These are phyloP conservation scores for Alosa sapidissima DNA, from an alignment of 2,797 vertebrate species.

Conservation along the genomic window DNA sequence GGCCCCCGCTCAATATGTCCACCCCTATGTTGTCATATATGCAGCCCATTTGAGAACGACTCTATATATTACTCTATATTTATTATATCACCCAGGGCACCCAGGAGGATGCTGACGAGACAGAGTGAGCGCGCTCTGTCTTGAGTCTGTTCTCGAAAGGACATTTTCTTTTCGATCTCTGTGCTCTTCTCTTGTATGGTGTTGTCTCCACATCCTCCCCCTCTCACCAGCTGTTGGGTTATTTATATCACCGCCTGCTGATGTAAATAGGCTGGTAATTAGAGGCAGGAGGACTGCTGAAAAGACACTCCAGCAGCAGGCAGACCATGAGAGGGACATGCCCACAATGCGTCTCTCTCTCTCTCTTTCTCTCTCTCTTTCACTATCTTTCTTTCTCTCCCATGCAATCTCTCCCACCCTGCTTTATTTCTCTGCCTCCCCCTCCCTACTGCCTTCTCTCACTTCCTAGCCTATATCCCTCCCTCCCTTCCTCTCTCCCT, in stretches of 20 bases:
- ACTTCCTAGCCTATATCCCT: conserved; percentile 11
- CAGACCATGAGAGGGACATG: conserved; percentile 28
- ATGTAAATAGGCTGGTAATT: conserved; percentile 74
- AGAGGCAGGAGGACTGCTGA: conserved; percentile 67
- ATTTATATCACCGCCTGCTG: conserved; percentile 71
- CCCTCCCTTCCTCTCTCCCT: conserved; percentile 27
- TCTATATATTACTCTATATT: too few relatives aligned
- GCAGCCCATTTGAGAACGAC: not conserved
- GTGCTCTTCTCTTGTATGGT: conserved; percentile 59
- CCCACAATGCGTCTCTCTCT: conserved; percentile 37
- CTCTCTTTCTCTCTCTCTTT: not conserved
- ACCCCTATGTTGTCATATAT: not conserved
- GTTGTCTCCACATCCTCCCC: conserved; percentile 61
- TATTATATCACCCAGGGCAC: not conserved
- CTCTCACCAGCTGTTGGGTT: conserved; percentile 71
- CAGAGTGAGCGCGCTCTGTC: not conserved
- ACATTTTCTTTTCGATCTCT: not conserved
- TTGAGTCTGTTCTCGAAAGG: not conserved
- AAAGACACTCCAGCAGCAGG: conserved; percentile 55
- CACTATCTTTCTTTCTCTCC: conserved; percentile 15
- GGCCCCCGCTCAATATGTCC: not conserved
- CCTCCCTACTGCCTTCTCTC: not conserved
- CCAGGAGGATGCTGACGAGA: conserved; percentile 39
- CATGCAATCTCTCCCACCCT: not conserved
- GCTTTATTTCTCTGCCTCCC: not conserved